Conservation (phyloP, 23 tunicate genomes). For the Oikopleura vanhoeffeni region DNA sequence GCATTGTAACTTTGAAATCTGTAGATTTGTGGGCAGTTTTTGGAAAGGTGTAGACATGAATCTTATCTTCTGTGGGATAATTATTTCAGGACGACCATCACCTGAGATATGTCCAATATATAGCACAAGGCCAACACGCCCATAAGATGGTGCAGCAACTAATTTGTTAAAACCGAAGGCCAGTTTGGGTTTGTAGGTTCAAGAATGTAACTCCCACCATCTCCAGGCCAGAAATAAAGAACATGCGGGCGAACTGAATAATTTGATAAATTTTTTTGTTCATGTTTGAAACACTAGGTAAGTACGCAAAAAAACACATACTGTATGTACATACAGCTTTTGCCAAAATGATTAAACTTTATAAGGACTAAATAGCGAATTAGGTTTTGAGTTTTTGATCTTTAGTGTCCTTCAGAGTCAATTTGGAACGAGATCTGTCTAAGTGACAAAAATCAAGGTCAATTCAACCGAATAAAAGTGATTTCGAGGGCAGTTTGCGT, state of each 20-base stretch:
- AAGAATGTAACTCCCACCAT: constrained; percentile 39
- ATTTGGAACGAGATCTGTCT: too few species aligned
- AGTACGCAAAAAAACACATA: too few species aligned
- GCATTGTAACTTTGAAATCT: background rate
- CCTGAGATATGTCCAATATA: constrained; percentile 54
- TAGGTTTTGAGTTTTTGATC: too few species aligned
- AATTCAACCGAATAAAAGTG: too few species aligned
- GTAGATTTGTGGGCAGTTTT: background rate
- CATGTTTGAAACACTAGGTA: too few species aligned
- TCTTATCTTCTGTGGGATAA: constrained; percentile 70
- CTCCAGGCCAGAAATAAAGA: constrained; percentile 53
- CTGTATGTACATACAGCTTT: too few species aligned
- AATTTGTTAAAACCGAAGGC: background rate
- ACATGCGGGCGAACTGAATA: constrained; percentile 78
- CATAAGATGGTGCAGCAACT: constrained; percentile 28
- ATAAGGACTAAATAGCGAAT: too few species aligned
- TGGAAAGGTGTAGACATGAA: constrained; percentile 36
- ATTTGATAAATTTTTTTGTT: too few species aligned
- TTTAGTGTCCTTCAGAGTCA: too few species aligned
- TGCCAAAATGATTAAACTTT: too few species aligned
- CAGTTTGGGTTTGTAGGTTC: constrained; percentile 23
- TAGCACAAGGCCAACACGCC: constrained; percentile 41
- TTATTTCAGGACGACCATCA: constrained; percentile 66
- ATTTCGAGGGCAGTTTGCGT: too few species aligned
- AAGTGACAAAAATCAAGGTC: too few species aligned